phyloP scores from a whole-genome alignment of 2,797 vertebrate species.

The Acanthurus leucopareius region DNA sequence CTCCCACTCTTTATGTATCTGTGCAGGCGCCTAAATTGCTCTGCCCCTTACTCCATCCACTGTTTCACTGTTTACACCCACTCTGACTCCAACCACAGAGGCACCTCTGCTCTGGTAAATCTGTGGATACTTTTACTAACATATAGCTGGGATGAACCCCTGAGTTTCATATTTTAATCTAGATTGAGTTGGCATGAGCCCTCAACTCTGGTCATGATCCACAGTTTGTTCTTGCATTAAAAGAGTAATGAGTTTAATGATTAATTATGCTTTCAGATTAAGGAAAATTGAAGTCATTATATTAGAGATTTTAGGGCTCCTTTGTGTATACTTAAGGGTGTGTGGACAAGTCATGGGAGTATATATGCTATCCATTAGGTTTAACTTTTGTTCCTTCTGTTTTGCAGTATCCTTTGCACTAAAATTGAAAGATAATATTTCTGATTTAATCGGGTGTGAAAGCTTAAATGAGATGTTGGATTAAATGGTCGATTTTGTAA shows the following conservation, averaged over 20 bases:
- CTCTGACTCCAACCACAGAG: slow-evolving; percentile 50
- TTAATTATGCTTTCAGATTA: background rate
- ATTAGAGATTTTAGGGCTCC: background rate
- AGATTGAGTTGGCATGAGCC: background rate
- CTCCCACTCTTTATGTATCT: slow-evolving; percentile 17
- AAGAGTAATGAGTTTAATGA: background rate
- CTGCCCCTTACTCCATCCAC: slow-evolving; percentile 57
- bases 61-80: slow-evolving; percentile 51
- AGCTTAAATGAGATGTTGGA: too few species aligned
- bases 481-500: background rate
- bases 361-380: background rate
- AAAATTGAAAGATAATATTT: too few species aligned
- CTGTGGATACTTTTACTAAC: slow-evolving; percentile 2
- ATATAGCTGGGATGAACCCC: background rate
- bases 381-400: background rate
- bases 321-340: background rate
- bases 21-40: slow-evolving; percentile 37
- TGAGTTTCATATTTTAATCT: background rate
- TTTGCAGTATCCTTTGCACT: background rate
- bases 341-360: background rate
- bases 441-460: too few species aligned
- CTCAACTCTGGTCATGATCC: background rate
- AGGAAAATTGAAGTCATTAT: background rate
- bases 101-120: slow-evolving; percentile 51
- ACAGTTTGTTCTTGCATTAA: background rate